A percentile compares a stretch with the other conserved stretches of the same genome.
phyloP scores from a whole-genome alignment of 2,888 invertebrate species.

The Lasioglossum leucozonium region DNA sequence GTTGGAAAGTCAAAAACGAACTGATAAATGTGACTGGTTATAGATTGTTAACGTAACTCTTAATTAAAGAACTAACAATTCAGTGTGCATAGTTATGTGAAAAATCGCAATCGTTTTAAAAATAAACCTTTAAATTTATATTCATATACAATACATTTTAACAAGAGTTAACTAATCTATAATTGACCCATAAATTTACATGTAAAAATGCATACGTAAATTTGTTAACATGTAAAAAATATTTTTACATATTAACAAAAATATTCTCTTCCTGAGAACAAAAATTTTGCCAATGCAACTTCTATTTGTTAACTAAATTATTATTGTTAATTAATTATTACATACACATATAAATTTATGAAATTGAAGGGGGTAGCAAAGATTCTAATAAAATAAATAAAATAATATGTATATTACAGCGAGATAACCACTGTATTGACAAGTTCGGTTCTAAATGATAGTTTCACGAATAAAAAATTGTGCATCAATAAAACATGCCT shows the following conservation, averaged over 20 bases:
- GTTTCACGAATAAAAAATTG: background rate
- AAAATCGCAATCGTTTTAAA: background rate
- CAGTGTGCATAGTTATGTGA: background rate
- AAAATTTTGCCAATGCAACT: background rate
- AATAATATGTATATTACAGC: too few relatives aligned
- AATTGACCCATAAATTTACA: slow-evolving; percentile 3
- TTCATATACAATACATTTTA: slow-evolving; percentile 2
- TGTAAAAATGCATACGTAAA: background rate
- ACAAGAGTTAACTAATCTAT: background rate
- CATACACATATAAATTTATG: too few relatives aligned
- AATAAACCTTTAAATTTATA: background rate
- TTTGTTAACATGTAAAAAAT: background rate
- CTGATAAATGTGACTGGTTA: background rate
- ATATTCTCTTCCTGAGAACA: too few relatives aligned
- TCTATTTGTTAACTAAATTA: background rate
- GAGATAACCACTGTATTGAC: too few relatives aligned
- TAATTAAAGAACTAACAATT: background rate
- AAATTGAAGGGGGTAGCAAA: background rate
- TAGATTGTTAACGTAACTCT: background rate
- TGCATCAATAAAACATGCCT: background rate
- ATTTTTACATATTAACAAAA: background rate
- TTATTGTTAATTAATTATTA: too few relatives aligned
- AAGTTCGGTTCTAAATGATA: too few relatives aligned
- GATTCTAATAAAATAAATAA: background rate
- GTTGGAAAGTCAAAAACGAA: too few relatives aligned